Evolutionary conservation across 2,888 invertebrate genomes (phyloP).

Genomic region (Doris montereyensis): DNA sequence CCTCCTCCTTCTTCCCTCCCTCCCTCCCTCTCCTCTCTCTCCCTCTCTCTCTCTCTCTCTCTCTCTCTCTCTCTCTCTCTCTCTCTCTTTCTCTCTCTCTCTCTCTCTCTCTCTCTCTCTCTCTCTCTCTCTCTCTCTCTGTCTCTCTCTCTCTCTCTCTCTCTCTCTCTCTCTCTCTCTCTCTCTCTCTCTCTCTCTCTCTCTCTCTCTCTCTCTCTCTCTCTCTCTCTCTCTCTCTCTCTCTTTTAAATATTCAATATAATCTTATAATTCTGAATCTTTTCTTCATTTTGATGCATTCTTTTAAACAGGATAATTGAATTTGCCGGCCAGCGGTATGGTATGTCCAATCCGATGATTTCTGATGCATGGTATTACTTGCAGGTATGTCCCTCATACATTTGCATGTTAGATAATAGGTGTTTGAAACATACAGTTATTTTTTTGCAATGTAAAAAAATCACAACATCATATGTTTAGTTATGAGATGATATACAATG

Average conservation of each 20-base stretch:
- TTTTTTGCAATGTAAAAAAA: too few relatives aligned
- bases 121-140: slow-evolving; percentile 15
- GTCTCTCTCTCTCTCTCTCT: background rate
- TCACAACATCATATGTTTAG: too few relatives aligned
- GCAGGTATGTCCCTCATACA: too few relatives aligned
- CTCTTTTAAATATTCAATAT: too few relatives aligned
- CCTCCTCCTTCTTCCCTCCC: background rate
- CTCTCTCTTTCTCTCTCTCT: slow-evolving; percentile 15
- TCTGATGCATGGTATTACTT: slow-evolving; percentile 82
- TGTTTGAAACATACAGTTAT: too few relatives aligned
- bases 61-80: slow-evolving; percentile 24
- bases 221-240: background rate
- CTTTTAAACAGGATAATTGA: slow-evolving; percentile 74
- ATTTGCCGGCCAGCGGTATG: slow-evolving; percentile 83
- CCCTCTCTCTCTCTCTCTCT: slow-evolving; percentile 5
- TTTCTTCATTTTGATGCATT: too few relatives aligned
- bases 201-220: slow-evolving; percentile 8
- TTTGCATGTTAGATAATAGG: too few relatives aligned
- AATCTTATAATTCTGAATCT: too few relatives aligned
- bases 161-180: background rate
- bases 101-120: slow-evolving; percentile 17
- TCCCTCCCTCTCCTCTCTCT: slow-evolving; percentile 7
- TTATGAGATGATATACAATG: too few relatives aligned
- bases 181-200: background rate
- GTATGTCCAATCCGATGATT: slow-evolving; percentile 76